Conservation (phyloP, 1,140 invertebrate genomes). For the Agraylea sexmaculata region DNA sequence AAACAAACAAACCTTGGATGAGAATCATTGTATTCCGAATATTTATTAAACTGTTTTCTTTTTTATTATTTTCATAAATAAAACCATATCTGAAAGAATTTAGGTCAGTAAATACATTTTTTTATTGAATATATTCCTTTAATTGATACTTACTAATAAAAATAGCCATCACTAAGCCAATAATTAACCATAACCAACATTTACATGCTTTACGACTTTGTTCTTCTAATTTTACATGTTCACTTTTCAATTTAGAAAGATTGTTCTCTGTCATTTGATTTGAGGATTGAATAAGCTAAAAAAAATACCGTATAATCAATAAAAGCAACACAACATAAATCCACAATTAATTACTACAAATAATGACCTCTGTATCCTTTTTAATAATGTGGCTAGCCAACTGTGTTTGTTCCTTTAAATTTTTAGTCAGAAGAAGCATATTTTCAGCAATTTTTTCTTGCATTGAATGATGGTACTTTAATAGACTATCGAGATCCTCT, state of each 20-base stretch:
- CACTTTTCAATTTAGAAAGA: conserved; percentile 58
- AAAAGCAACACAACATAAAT: not conserved
- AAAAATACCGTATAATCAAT: conserved; percentile 19
- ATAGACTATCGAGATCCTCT: conserved; percentile 65
- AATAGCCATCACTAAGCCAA: conserved; percentile 67
- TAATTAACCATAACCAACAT: conserved; percentile 88
- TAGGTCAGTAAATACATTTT: conserved; percentile 3
- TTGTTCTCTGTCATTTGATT: conserved; percentile 69
- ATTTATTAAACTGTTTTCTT: conserved; percentile 26
- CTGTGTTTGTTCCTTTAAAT: conserved; percentile 78
- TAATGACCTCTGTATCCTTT: conserved; percentile 65
- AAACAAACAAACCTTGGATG: too few species aligned
- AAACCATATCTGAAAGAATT: conserved; percentile 37
- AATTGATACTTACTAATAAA: conserved; percentile 66
- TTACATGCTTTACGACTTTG: conserved; percentile 80
- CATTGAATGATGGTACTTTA: conserved; percentile 75
- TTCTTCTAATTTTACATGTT: conserved; percentile 70
- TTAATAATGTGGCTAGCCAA: conserved; percentile 76
- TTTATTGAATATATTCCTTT: not conserved
- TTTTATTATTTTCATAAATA: conserved; percentile 40
- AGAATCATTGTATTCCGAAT: too few species aligned
- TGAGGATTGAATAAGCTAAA: conserved; percentile 60
- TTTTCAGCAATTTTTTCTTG: conserved; percentile 89
- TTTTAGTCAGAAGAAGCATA: conserved; percentile 77
- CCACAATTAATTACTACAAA: not conserved